These are phyloP conservation scores for Syngnathoides biaculeatus DNA, from an alignment of 2,113 vertebrate species.

Conservation along the genomic window DNA sequence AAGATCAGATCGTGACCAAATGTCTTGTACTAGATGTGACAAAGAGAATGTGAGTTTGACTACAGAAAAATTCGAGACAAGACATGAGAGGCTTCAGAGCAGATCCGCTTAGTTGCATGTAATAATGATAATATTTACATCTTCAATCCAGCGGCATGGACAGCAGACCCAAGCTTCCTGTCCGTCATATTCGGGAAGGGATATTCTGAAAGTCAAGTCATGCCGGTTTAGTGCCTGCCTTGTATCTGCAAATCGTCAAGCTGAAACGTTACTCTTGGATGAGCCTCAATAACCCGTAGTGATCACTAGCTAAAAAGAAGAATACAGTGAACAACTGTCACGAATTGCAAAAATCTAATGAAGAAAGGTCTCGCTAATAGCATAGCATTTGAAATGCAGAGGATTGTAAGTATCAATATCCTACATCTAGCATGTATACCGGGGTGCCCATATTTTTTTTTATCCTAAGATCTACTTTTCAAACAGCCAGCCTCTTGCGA, in stretches of 20 bases:
- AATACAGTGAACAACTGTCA: too few relatives aligned
- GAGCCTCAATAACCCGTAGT: conserved; percentile 47
- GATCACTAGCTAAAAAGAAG: too few relatives aligned
- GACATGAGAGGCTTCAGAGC: conserved; percentile 47
- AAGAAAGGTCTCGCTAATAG: too few relatives aligned
- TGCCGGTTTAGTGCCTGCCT: conserved; percentile 49
- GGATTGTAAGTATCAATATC: too few relatives aligned
- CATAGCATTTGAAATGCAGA: too few relatives aligned
- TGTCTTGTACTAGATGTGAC: not conserved
- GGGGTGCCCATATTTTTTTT: too few relatives aligned
- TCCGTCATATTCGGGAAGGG: conserved; percentile 40
- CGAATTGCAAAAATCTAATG: too few relatives aligned
- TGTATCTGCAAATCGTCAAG: conserved; percentile 50
- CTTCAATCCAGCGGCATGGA: conserved; percentile 55
- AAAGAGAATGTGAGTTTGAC: conserved; percentile 19
- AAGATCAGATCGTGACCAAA: not conserved
- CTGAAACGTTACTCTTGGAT: conserved; percentile 30
- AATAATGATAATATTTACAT: conserved; percentile 77
- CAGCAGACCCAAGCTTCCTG: conserved; percentile 37
- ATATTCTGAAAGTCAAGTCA: conserved; percentile 34
- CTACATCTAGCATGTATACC: too few relatives aligned
- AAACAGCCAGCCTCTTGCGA: too few relatives aligned
- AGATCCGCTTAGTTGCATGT: conserved; percentile 67
- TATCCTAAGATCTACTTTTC: too few relatives aligned
- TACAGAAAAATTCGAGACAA: conserved; percentile 43